Percentiles rank a stretch among this genome's conserved stretches.
phyloP scores from a whole-genome alignment of 2,113 vertebrate genomes.

The Rana temporaria region DNA sequence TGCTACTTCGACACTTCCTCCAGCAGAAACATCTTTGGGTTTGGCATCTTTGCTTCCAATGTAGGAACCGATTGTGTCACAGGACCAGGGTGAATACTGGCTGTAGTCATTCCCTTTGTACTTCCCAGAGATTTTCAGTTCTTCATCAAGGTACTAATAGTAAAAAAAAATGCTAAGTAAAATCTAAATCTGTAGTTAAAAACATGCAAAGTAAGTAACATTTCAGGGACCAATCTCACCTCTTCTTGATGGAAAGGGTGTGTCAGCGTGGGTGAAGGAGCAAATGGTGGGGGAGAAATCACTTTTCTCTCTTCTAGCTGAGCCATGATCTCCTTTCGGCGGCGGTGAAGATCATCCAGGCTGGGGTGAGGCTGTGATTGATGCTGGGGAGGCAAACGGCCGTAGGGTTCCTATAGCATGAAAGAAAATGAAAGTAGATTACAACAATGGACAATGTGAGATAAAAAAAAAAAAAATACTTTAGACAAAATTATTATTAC shows the following conservation, averaged over 20 bases:
- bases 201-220: not conserved
- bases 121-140: slow-evolving; percentile 84
- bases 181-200: not conserved
- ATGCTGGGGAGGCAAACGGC: slow-evolving; percentile 63
- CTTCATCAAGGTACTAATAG: slow-evolving; percentile 90
- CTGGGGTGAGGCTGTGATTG: slow-evolving; percentile 82
- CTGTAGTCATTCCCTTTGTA: slow-evolving; percentile 93
- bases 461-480: not conserved
- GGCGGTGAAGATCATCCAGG: slow-evolving; percentile 90
- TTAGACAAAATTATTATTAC: not conserved
- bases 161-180: slow-evolving; percentile 2
- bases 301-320: slow-evolving; percentile 95
- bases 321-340: slow-evolving; percentile 93
- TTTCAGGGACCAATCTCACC: slow-evolving; percentile 67
- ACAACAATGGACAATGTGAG: no score
- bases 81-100: slow-evolving; percentile 99
- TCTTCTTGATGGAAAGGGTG: slow-evolving; percentile 88
- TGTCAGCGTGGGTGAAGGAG: slow-evolving; percentile 88
- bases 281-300: slow-evolving; percentile 95
- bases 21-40: slow-evolving; percentile 91
- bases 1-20: slow-evolving; percentile 89
- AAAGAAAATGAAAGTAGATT: not conserved
- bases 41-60: slow-evolving; percentile 97
- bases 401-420: slow-evolving; percentile 71
- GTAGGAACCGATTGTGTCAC: slow-evolving; percentile 97